phyloP scores from a whole-genome alignment of 64 coral and sea anemone genomes.

The Porites lutea region DNA sequence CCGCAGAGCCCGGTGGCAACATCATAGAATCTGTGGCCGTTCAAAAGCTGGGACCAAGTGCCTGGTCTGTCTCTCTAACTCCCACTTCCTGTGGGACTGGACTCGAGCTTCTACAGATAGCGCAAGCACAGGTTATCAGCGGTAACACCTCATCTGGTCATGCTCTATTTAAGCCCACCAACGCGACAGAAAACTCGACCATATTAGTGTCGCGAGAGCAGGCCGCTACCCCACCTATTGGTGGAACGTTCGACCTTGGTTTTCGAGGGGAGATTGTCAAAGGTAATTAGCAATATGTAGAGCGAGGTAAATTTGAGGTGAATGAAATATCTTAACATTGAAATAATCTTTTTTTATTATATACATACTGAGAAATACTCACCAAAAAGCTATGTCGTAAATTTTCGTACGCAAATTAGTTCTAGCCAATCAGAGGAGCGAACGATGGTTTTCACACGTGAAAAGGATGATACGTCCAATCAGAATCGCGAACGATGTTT shows the following conservation, averaged over 20 bases:
- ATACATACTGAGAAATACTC: no score
- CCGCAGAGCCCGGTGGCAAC: constrained; percentile 67
- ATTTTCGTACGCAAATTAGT: no score
- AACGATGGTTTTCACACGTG: no score
- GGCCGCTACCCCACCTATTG: constrained; percentile 62
- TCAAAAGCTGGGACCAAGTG: constrained; percentile 33
- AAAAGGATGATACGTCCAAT: no score
- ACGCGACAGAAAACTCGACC: constrained; percentile 8
- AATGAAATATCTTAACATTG: no score
- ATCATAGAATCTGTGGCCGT: constrained; percentile 67
- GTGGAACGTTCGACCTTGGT: constrained; percentile 62
- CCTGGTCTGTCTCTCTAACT: constrained; percentile 56
- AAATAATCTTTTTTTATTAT: no score
- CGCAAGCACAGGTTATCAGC: constrained; percentile 26
- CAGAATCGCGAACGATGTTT: no score
- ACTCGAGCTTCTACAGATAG: constrained; percentile 53
- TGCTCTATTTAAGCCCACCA: constrained; percentile 41
- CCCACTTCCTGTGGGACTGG: constrained; percentile 74
- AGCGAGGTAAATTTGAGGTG: neutral
- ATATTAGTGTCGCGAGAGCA: constrained; percentile 58
- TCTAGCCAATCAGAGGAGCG: no score
- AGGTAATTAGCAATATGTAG: constrained; percentile 18
- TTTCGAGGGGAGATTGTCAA: constrained; percentile 29
- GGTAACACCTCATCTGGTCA: constrained; percentile 43
- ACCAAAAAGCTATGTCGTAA: no score